phyloP scores from a whole-genome alignment of 2,888 invertebrate species.

The Melanostoma mellinum region DNA sequence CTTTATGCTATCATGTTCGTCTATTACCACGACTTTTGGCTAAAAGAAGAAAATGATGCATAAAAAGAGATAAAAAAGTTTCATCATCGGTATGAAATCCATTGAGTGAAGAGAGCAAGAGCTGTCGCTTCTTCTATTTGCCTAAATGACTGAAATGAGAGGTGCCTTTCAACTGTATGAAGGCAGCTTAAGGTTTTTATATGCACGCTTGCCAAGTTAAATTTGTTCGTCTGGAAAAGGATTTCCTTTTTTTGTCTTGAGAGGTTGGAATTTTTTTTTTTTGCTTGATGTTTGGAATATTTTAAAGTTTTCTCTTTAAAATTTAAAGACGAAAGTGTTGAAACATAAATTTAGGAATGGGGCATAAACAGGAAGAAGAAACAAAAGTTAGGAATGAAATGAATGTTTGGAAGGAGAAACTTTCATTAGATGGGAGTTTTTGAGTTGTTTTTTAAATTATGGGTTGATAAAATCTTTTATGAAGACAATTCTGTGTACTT shows the following conservation, averaged over 20 bases:
- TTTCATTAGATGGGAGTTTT: slow-evolving; percentile 28
- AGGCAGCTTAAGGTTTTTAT: slow-evolving; percentile 20
- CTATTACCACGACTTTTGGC: too few species aligned
- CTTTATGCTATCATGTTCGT: too few species aligned
- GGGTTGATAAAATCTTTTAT: slow-evolving; percentile 22
- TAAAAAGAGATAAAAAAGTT: background rate
- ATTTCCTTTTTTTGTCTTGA: slow-evolving; percentile 27
- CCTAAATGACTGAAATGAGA: slow-evolving; percentile 23
- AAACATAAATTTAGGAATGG: slow-evolving; percentile 5
- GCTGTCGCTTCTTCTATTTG: slow-evolving; percentile 20
- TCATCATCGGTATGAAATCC: too few species aligned
- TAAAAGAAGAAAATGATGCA: background rate
- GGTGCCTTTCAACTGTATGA: slow-evolving; percentile 15
- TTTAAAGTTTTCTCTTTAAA: background rate
- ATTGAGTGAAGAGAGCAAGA: background rate
- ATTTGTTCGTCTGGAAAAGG: slow-evolving; percentile 29
- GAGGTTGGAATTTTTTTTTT: slow-evolving; percentile 1
- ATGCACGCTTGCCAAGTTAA: slow-evolving; percentile 30
- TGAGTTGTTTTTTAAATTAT: slow-evolving; percentile 18
- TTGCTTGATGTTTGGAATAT: background rate
- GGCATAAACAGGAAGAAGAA: background rate
- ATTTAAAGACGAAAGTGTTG: slow-evolving; percentile 19
- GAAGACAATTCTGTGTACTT: background rate
- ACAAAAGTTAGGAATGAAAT: background rate
- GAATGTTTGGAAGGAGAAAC: slow-evolving; percentile 6